Percentiles rank a stretch among this genome's conserved stretches.
phyloP scores from a whole-genome alignment of 2,797 vertebrate genomes.

The Sebastes minor region DNA sequence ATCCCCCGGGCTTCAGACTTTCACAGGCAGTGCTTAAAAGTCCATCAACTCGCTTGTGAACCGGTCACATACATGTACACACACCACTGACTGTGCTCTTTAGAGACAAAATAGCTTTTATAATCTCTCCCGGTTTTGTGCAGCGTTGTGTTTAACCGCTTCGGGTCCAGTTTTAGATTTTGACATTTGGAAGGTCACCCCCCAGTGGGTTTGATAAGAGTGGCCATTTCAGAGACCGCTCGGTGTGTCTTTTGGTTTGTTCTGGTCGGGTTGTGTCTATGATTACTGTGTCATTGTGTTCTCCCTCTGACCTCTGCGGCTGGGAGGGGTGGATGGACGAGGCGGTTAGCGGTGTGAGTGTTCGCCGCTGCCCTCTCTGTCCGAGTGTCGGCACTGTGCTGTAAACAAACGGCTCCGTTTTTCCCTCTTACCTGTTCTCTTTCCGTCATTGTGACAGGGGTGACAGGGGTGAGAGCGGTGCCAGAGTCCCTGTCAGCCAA shows the following conservation, averaged over 20 bases:
- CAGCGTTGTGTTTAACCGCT: conserved; percentile 43
- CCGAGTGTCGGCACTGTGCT: conserved; percentile 14
- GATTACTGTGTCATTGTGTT: conserved; percentile 66
- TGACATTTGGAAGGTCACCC: conserved; percentile 74
- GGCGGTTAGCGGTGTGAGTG: conserved; percentile 1
- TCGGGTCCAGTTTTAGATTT: conserved; percentile 47
- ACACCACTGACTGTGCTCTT: conserved; percentile 23
- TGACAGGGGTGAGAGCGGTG: conserved; percentile 40
- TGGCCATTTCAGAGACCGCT: conserved; percentile 57
- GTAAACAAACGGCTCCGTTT: conserved; percentile 56
- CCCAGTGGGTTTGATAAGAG: conserved; percentile 57
- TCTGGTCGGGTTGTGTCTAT: conserved; percentile 65
- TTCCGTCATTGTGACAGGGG: conserved; percentile 52
- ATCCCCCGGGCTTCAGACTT: conserved; percentile 43
- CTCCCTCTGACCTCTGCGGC: conserved; percentile 49
- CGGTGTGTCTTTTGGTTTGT: conserved; percentile 46
- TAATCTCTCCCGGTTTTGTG: conserved; percentile 15
- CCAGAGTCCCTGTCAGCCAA: conserved; percentile 49
- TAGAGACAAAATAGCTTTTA: conserved; percentile 30
- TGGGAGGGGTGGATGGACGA: neutral
- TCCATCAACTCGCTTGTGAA: conserved; percentile 43
- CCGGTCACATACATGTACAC: conserved; percentile 25
- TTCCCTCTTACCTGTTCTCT: conserved; percentile 50
- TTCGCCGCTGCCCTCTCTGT: conserved; percentile 29
- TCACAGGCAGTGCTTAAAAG: conserved; percentile 43